Base-by-base conservation (phyloP, 2,888 invertebrate species). In the Yponomeuta plumbellus region DNA sequence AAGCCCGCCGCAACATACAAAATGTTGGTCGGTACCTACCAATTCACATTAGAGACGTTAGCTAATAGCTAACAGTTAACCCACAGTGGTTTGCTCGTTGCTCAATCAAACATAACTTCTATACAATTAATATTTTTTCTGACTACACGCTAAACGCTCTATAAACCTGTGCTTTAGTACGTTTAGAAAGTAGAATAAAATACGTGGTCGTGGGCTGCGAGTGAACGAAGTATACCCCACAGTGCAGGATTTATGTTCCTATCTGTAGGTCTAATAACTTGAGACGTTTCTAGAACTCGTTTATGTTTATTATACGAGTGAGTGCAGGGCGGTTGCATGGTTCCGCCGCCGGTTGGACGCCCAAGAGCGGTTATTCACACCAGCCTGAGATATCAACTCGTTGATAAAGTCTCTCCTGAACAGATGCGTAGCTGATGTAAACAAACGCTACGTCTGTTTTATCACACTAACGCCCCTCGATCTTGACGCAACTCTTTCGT, bases 261-360 rank as follows among this genome's bases (percentile, higher is more conserved):
- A 63, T 44, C 11, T 44, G 21, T 44, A 40, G 20, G 11, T 20
- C 39, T 62, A 63, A 63, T 63, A 44, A 22, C 34, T 63, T 44
- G 40, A 63, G 63, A 63, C 44, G 44, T 63, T 21, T 63, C 40
- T 44, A 63, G 63, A 63, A 63, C 63, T 63, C 20, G 63, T 63
- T 63, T 63, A 34, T 4, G 62, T 62, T 62, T 39, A 34, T 62
- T 62, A 62, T 62, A 17, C 62, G 62, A 26, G 39, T 23, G n/a
- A 23, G 22, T 21, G 34, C 20, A 62, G 62, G 62, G 62, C 62
- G 62, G 62, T 62, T 62, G 62, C 26, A 39, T 62, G 34, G 62
- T 62, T 62, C 62, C 62, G 20, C 61, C 61, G 20, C 62, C 39
- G 59, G 17, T 44, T 44, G 59, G 59, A 59, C 23, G 22, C 17